Conservation (phyloP, 2,797 vertebrate genomes). For the Lindbergichthys nudifrons region DNA sequence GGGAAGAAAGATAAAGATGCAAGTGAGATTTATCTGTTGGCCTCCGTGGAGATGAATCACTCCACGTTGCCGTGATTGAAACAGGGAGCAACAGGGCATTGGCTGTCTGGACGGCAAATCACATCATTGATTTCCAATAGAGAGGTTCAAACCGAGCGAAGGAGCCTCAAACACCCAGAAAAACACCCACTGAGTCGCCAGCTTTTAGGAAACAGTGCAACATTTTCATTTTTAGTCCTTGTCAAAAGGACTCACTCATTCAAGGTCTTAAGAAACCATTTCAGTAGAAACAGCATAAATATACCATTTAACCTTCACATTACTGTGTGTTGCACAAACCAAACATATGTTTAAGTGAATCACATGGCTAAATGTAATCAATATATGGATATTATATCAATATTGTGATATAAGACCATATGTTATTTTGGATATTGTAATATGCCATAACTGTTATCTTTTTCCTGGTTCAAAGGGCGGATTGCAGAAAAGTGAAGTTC, state of each 20-base stretch:
- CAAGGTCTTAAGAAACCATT: neutral
- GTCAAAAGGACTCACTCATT: neutral
- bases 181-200: conserved; percentile 24
- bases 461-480: too few species aligned
- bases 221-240: conserved; percentile 5
- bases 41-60: conserved; percentile 19
- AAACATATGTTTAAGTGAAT: neutral
- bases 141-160: conserved; percentile 53
- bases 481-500: too few species aligned
- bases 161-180: conserved; percentile 25
- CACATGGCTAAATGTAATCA: neutral
- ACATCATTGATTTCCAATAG: conserved; percentile 76
- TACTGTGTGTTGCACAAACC: neutral
- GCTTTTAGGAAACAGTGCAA: conserved; percentile 26
- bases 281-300: neutral
- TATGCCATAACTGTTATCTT: too few species aligned
- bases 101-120: conserved; percentile 68
- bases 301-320: neutral
- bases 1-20: conserved; percentile 36
- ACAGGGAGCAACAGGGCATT: conserved; percentile 40
- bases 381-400: too few species aligned
- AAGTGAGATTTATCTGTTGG: conserved; percentile 15
- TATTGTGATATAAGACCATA: too few species aligned
- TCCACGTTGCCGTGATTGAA: conserved; percentile 37
- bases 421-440: too few species aligned